A percentile compares a stretch with the other conserved stretches of the same genome.
Conservation (phyloP, 92 coral and sea anemone species). For the Parazoanthus atlanticus region DNA sequence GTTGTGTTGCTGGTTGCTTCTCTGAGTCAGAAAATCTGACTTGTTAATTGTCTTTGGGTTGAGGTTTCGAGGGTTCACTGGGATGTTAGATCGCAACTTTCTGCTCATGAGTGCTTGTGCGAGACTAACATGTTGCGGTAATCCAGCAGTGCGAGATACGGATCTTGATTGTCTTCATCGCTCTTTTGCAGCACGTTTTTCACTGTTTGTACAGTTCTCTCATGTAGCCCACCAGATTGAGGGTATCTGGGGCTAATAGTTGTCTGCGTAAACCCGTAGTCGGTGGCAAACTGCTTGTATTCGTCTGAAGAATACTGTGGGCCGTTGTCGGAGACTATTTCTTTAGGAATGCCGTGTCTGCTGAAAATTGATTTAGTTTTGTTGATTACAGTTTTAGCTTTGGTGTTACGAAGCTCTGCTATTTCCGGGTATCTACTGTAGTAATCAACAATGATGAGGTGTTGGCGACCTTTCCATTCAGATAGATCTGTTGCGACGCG, state of each 20-base stretch:
- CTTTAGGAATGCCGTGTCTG: slow-evolving; percentile 61
- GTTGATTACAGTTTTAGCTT: slow-evolving; percentile 48
- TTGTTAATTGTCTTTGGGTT: slow-evolving; percentile 16
- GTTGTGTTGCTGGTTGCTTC: slow-evolving; percentile 19
- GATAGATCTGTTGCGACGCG: slow-evolving; percentile 48
- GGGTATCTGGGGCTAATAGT: slow-evolving; percentile 70
- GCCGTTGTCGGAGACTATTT: slow-evolving; percentile 55
- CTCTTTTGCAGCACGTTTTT: slow-evolving; percentile 44
- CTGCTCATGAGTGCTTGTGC: slow-evolving; percentile 42
- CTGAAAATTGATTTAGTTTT: slow-evolving; percentile 59
- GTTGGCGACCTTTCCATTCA: slow-evolving; percentile 15
- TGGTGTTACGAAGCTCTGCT: slow-evolving; percentile 53
- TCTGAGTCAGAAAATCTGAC: not conserved
- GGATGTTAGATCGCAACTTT: slow-evolving; percentile 26
- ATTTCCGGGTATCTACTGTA: slow-evolving; percentile 58
- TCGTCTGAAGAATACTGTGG: slow-evolving; percentile 56
- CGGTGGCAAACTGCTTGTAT: slow-evolving; percentile 40
- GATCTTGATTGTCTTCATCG: slow-evolving; percentile 37
- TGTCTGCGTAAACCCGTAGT: slow-evolving; percentile 48
- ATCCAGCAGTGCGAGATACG: slow-evolving; percentile 56
- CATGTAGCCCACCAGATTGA: slow-evolving; percentile 69
- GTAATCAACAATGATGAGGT: slow-evolving; percentile 43
- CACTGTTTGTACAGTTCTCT: slow-evolving; percentile 62
- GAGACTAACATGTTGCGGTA: slow-evolving; percentile 59
- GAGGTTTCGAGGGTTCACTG: not conserved